Base-by-base conservation (phyloP, 2,888 invertebrate genomes). In the Clusia tigrina region DNA sequence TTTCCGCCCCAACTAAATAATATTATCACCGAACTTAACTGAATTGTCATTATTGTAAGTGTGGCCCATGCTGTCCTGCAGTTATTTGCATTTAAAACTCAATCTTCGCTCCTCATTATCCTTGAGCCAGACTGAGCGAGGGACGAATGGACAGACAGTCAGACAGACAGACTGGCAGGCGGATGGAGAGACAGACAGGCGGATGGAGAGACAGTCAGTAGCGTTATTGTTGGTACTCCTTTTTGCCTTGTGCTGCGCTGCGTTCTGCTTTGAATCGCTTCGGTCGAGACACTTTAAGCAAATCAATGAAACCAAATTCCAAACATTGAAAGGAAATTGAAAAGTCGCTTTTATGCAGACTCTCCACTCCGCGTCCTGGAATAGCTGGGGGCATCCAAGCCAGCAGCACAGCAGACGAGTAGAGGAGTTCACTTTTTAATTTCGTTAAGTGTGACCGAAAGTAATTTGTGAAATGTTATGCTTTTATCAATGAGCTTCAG, bases 11-110 rank as follows among this genome's bases (percentile, higher is more conserved):
- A 32, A 32, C 6, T n/a, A n/a, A n/a, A n/a, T n/a, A n/a, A n/a
- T n/a, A n/a, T n/a, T n/a, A n/a, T n/a, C n/a, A n/a, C n/a, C n/a
- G n/a, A n/a, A n/a, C n/a, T n/a, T n/a, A n/a, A n/a, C n/a, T n/a
- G n/a, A n/a, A n/a, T 3, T 48, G 18, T 48, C 48, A 22, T 42
- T 42, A 22, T 60, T 69, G 69, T 71, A 23, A 51, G 32, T 38
- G 32, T 52, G 48, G 72, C 37, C 54, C 2, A 10, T 42, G 73
- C 64, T 63, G 74, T 77, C 74, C 74, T 76, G 77, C 74, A 74
- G 74, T 75, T 74, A 74, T 74, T 74, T 74, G 75, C 77, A 74
- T 74, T 74, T 75, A 74, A 74, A 74, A 76, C 77, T 77, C 75
- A 75, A 75, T 76, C 74, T 74, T 74, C 70, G 73, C 70, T n/a